These are phyloP conservation scores for Dinomys branickii DNA, from an alignment of 2,113 vertebrate genomes.

Conservation along the genomic window DNA sequence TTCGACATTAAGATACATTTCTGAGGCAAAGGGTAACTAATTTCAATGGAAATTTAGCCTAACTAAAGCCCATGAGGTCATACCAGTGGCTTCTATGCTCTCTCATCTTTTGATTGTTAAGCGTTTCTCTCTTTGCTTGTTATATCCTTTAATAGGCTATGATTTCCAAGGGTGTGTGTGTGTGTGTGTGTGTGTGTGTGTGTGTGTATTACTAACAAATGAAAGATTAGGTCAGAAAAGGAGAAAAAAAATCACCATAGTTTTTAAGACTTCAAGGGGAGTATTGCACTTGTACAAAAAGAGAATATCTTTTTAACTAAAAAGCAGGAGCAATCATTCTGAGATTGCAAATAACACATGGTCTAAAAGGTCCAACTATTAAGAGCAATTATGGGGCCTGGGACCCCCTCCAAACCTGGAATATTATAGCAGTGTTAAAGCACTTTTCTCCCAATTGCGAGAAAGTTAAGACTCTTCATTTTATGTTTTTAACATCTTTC, in stretches of 20 bases:
- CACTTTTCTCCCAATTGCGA: conserved; percentile 82
- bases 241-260: conserved; percentile 80
- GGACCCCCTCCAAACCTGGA: conserved; percentile 84
- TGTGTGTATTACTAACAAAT: conserved; percentile 43
- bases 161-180: conserved; percentile 24
- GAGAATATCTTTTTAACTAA: conserved; percentile 73
- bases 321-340: conserved; percentile 70
- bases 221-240: conserved; percentile 70
- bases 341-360: conserved; percentile 73
- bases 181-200: neutral
- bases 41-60: conserved; percentile 60
- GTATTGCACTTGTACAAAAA: conserved; percentile 90
- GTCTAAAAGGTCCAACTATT: conserved; percentile 78
- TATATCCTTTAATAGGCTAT: conserved; percentile 66
- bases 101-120: conserved; percentile 40
- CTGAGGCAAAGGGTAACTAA: conserved; percentile 38
- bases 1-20: conserved; percentile 71
- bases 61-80: conserved; percentile 46
- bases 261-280: conserved; percentile 87
- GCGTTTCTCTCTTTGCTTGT: conserved; percentile 43
- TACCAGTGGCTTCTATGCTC: neutral
- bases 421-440: conserved; percentile 86
- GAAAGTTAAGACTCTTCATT: conserved; percentile 84
- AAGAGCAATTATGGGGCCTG: conserved; percentile 74
- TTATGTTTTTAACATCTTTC: conserved; percentile 84